These are phyloP conservation scores for Acrobasis repandana DNA, from an alignment of 2,888 invertebrate species.

Conservation along the genomic window DNA sequence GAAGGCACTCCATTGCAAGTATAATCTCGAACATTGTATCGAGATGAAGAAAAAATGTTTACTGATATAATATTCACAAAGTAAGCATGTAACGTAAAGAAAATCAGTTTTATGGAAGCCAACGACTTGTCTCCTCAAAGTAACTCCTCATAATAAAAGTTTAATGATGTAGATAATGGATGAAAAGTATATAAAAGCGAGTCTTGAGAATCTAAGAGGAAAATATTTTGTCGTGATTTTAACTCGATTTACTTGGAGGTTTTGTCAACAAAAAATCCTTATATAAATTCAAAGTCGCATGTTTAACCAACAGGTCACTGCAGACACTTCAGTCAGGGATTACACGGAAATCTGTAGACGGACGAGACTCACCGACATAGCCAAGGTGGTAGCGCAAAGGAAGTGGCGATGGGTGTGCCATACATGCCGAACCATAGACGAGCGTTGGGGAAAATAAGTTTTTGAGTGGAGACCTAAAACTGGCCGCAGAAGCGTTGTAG, in stretches of 20 bases:
- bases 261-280: too few relatives aligned
- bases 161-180: conserved; percentile 16
- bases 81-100: not conserved
- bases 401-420: too few relatives aligned
- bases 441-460: too few relatives aligned
- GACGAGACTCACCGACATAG: too few relatives aligned
- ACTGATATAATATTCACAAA: not conserved
- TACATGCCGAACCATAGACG: too few relatives aligned
- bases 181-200: conserved; percentile 3
- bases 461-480: too few relatives aligned
- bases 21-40: not conserved
- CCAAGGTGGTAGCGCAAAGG: too few relatives aligned
- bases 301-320: too few relatives aligned
- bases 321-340: too few relatives aligned
- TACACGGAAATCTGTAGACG: too few relatives aligned
- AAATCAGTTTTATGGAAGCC: conserved; percentile 4
- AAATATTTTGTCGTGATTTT: conserved; percentile 1
- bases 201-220: not conserved
- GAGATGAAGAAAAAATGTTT: not conserved
- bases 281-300: too few relatives aligned
- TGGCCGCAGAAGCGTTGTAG: too few relatives aligned
- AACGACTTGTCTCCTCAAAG: conserved; percentile 15
- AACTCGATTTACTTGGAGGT: not conserved
- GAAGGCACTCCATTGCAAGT: not conserved
- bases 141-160: conserved; percentile 8